A percentile compares a stretch with the other conserved stretches of the same genome.
Evolutionary conservation across 2,797 vertebrate genomes (phyloP).

Genomic region (Moxostoma hubbsi): DNA sequence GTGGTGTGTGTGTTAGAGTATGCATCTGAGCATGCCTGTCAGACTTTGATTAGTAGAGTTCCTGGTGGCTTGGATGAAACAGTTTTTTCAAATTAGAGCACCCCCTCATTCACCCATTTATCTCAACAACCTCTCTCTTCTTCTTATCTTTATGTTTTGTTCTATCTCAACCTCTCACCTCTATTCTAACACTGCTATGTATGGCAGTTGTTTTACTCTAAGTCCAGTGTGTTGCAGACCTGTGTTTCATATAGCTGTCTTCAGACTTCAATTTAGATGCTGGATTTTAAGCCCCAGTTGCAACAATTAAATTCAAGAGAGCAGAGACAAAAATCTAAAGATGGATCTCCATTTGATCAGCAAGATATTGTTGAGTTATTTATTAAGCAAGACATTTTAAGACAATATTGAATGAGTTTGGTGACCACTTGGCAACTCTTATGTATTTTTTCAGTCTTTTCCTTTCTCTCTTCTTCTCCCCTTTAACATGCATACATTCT

Average conservation of each 20-base stretch:
- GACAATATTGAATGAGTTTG: not conserved
- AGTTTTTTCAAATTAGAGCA: conserved; percentile 76
- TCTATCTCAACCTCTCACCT: not conserved
- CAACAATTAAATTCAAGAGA: not conserved
- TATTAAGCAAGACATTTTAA: no score
- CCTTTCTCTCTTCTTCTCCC: not conserved
- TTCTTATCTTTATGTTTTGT: conserved; percentile 19
- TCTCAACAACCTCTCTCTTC: conserved; percentile 4
- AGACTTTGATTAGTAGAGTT: conserved; percentile 63
- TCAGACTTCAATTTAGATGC: not conserved
- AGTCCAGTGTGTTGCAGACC: no score
- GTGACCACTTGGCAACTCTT: not conserved
- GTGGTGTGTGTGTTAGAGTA: conserved; percentile 20
- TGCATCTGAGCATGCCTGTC: conserved; percentile 32
- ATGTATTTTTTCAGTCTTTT: not conserved
- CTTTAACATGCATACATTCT: not conserved
- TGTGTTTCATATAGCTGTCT: not conserved
- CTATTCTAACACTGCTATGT: not conserved
- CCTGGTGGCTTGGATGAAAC: conserved; percentile 79
- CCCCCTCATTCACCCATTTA: conserved; percentile 66
- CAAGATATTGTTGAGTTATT: no score
- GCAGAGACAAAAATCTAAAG: no score
- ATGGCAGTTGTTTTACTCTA: not conserved
- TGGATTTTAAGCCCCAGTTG: not conserved
- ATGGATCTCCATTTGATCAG: no score